Evolutionary conservation across 1,140 invertebrate species (phyloP), one percentile per base, ranked within the genome.

Genomic region (Trissolcus basalis): DNA sequence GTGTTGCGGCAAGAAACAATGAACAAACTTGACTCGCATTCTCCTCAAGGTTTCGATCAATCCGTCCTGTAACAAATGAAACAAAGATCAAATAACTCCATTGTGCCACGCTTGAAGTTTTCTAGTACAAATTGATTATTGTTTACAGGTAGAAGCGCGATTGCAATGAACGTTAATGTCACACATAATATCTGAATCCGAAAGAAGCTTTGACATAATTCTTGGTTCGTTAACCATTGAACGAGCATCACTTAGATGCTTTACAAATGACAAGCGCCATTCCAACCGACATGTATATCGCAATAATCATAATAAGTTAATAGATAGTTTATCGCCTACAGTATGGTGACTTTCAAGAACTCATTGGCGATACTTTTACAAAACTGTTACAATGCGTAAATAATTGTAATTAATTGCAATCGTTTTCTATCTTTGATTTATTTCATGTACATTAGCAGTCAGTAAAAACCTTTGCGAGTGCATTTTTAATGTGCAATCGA

Each of bases 1-100:
- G 60, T 93, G 92, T 77, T 96, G 93, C 7, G 96, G 93, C 60
- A 97, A 85, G 65, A 98, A 91, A 89, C 97, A 98, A 80, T 96
- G 94, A 10, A 98, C 92, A 87, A 98, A 98, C 78, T 92, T 91
- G 0, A 94, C 89, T 73, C 94, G 92, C 27, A 95, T 96, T 78
- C 96, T 91, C 10, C 95, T 89, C 48, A 98, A 83, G 6, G 95
- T 96, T 83, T 97, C 96, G 43, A 98, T 92, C 4, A 98, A 90
- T 19, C 95, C 95, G 86, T 98, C 97, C 89, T 94, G 79, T 4
- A 87, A 88, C 78, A 69, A 32, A 53, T 1, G 44, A 43, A 54
- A 14, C 2, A 53, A n/a, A n/a, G n/a, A 7, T 44, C 16, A 14
- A 12, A 27, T 27, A 27, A 27, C 19, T 6, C 6, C 19, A 27